Conservation (phyloP, 1,140 invertebrate species). For the Trichonephila inaurata region DNA sequence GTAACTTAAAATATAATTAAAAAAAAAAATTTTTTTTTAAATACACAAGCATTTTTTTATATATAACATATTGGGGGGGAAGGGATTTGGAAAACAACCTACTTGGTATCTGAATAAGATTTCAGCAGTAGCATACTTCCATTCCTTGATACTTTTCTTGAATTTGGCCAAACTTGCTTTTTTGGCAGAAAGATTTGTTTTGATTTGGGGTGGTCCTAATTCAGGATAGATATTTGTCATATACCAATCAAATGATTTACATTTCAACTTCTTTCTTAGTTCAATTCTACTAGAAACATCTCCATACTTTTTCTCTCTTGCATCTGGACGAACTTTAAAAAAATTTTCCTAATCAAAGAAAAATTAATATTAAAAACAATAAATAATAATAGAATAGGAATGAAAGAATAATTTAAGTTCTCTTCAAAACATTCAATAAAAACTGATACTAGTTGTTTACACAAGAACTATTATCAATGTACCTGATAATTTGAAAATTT, state of each 20-base stretch:
- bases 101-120: constrained; percentile 65
- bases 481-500: too few species aligned
- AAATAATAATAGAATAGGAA: too few species aligned
- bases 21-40: too few species aligned
- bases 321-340: constrained; percentile 86
- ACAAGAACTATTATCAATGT: too few species aligned
- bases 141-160: constrained; percentile 34
- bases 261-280: constrained; percentile 87
- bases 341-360: constrained; percentile 86
- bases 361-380: too few species aligned
- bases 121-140: constrained; percentile 55
- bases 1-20: too few species aligned
- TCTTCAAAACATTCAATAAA: too few species aligned
- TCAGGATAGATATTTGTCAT: constrained; percentile 95
- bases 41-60: too few species aligned
- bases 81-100: background rate
- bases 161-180: constrained; percentile 52
- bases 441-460: too few species aligned
- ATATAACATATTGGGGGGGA: too few species aligned
- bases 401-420: too few species aligned
- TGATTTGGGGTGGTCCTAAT: constrained; percentile 81
- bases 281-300: constrained; percentile 88
- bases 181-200: constrained; percentile 62
- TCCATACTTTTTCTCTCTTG: constrained; percentile 86
- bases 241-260: constrained; percentile 96